A percentile compares a stretch with the other conserved stretches of the same genome.
Conservation (phyloP, 2,113 vertebrate species). For the zebrafish (Danio rerio) region GRCz12tu NC_133182.1:11820001-11820500, state of each 20-base stretch:
- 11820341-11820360: too few relatives aligned
- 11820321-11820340: too few relatives aligned
- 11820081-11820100: constrained; percentile 60
- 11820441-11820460: too few relatives aligned
- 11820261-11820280: not conserved
- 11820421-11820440: too few relatives aligned
- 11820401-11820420: too few relatives aligned
- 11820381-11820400: too few relatives aligned
- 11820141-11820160: constrained; percentile 49
- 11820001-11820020: constrained; percentile 28
- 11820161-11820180: constrained; percentile 47
- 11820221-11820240: constrained; percentile 41
- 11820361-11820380: too few relatives aligned
- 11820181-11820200: constrained; percentile 46
- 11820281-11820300: too few relatives aligned
- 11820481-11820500: too few relatives aligned
- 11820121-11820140: constrained; percentile 55
- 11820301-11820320: too few relatives aligned
- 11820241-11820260: not conserved
- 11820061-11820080: constrained; percentile 44
- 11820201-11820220: constrained; percentile 15
- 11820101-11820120: constrained; percentile 45
- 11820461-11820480: too few relatives aligned
- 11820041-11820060: constrained; percentile 28
- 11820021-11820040: constrained; percentile 31